Evolutionary conservation across 2,113 vertebrate species (phyloP), one percentile per base, ranked within the genome.

Genomic region (Odontesthes bonariensis): DNA sequence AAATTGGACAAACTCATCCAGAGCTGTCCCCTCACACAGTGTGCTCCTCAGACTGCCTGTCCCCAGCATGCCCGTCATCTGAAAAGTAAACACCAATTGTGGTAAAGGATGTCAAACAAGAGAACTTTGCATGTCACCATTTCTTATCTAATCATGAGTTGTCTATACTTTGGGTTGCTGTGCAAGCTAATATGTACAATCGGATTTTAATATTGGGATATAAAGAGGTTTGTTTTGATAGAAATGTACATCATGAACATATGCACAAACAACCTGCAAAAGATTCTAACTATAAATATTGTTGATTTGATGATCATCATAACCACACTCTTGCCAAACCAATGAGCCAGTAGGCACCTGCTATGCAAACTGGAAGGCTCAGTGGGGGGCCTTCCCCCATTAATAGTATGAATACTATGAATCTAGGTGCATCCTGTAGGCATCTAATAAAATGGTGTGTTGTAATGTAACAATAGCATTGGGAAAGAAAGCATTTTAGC

Each of bases 1-100:
- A 70, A 95, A 94, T 73, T 88, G 89, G 74, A 94, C 46, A 51
- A 92, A 90, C 40, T 77, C 33, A 38, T 91, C 86, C 62, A 93
- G 80, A 64, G 67, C 51, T 19, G 69, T 84, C 54, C 86, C 88
- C 49, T 93, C 69, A 53, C 90, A 86, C 70, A 94, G 31, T 57
- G 89, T 33, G 53, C 40, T 69, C 75, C 40, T 82, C 69, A 93
- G 82, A 73, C 59, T 54, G 19, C 6, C 72, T 14, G 79, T 73
- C 10, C 53, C 58, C 2, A 23, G 70, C 46, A 74, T 3, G 17
- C 40, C 75, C 47, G 20, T 69, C 54, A 70, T 69, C 93, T 94
- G 73, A 27, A 71, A 69, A 79, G 74, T 3, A 80, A 60, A 67
- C 0, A 54, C 4, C 4, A 46, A 64, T 33, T 53, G 49, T 42